These are phyloP conservation scores for Lasioglossum leucozonium DNA, from an alignment of 2,888 invertebrate species.

Conservation along the genomic window DNA sequence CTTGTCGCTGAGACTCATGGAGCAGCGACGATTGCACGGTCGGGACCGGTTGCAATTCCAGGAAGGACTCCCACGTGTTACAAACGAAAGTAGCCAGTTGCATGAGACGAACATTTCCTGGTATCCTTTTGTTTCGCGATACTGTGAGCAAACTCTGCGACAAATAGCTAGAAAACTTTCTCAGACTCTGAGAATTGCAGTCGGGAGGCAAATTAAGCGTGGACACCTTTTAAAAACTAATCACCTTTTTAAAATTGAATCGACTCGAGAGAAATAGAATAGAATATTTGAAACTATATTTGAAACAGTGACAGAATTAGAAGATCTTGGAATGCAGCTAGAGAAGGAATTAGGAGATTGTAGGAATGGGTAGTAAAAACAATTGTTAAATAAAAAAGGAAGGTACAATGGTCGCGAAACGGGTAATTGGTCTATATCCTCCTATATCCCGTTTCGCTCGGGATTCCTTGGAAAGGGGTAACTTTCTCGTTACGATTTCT, in stretches of 20 bases:
- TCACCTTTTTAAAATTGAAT: neutral
- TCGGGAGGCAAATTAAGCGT: neutral
- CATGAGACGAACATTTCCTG: neutral
- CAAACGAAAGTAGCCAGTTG: constrained; percentile 1
- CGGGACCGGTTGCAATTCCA: neutral
- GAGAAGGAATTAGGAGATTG: neutral
- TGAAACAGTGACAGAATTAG: too few relatives aligned
- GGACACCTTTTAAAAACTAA: neutral
- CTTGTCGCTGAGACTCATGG: neutral
- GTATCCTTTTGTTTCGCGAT: neutral
- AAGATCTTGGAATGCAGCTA: too few relatives aligned
- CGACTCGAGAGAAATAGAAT: neutral
- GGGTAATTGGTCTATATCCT: neutral
- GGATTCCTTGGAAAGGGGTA: neutral
- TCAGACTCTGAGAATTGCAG: neutral
- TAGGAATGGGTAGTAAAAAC: neutral
- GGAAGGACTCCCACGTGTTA: constrained; percentile 2
- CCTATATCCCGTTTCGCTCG: neutral
- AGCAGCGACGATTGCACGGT: neutral
- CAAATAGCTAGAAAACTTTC: neutral
- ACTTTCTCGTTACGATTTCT: constrained; percentile 44
- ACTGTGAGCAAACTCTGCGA: neutral
- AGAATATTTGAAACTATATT: neutral
- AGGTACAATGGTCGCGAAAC: neutral
- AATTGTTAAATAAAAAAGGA: neutral